A percentile compares a stretch with the other conserved stretches of the same genome.
Conservation (phyloP, 2,113 vertebrate genomes). For the Rissa tridactyla region DNA sequence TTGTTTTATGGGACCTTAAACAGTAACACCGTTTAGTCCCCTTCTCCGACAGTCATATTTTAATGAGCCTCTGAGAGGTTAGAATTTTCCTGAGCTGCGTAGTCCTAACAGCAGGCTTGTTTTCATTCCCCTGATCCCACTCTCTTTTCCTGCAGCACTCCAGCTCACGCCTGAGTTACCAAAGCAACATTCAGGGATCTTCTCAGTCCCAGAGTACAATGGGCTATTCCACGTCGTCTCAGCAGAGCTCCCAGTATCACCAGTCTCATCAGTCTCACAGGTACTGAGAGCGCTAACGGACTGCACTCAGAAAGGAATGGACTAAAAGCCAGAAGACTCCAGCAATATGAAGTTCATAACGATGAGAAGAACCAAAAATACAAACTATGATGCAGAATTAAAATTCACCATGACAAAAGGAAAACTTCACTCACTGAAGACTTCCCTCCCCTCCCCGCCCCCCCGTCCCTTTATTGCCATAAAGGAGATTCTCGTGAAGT, state of each 20-base stretch:
- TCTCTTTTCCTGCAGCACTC: slow-evolving; percentile 83
- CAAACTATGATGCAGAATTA: slow-evolving; percentile 49
- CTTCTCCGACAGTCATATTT: neutral
- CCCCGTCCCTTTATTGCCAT: slow-evolving; percentile 51
- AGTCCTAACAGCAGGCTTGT: neutral
- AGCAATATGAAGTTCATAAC: slow-evolving; percentile 76
- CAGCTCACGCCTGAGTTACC: slow-evolving; percentile 94
- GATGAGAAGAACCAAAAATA: slow-evolving; percentile 79
- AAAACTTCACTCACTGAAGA: slow-evolving; percentile 57
- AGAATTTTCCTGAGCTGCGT: neutral
- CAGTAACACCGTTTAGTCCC: neutral
- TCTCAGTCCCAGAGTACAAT: slow-evolving; percentile 94
- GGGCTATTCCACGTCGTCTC: slow-evolving; percentile 92
- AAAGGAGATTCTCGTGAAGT: slow-evolving; percentile 72
- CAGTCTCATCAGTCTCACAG: slow-evolving; percentile 90
- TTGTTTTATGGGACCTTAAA: neutral
- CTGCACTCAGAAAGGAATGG: slow-evolving; percentile 31
- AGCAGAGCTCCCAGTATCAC: slow-evolving; percentile 94
- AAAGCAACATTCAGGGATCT: slow-evolving; percentile 96
- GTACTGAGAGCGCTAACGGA: slow-evolving; percentile 80
- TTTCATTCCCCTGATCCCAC: neutral
- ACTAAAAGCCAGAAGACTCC: slow-evolving; percentile 65
- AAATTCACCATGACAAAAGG: slow-evolving; percentile 35
- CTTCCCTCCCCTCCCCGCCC: neutral
- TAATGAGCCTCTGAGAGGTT: neutral